Base-by-base conservation (phyloP, 2,888 invertebrate genomes). In the Periphyllus acericola region DNA sequence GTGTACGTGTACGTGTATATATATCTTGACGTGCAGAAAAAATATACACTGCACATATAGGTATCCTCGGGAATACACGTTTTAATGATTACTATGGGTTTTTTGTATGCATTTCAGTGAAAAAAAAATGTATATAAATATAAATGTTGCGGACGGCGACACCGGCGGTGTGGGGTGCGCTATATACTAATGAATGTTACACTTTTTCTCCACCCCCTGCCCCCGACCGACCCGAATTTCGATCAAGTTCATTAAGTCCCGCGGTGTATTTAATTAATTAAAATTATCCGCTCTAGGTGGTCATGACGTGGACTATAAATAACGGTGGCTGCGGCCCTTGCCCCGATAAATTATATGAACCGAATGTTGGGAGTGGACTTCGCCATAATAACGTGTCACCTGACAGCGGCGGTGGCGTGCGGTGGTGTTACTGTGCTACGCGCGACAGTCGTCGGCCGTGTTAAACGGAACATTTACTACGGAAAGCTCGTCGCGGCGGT, bases 271-370 rank as follows among this genome's bases (percentile, higher is more conserved):
- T 88, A 88, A 88, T 82, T 83, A 83, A 83, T 88, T 88, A 83
- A 76, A 83, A 83, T 88, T 55, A 88, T 76, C 75, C 78, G 34
- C 83, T 83, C 88, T 82, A 88, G 76, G 88, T 88, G 82, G 83
- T 68, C 88, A n/a, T 66, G 75, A 83, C 83, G 81, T 55, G 82
- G 34, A 36, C 87, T 21, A 83, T 88, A 88, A 88, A 88, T 83
- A 82, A 88, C 82, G 32, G 76, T 8, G 79, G 52, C 40, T 25
- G 83, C 21, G 46, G 72, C 60, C 68, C 71, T 78, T 40, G 21
- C 68, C 78, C 46, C 79, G 36, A 71, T 85, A 55, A 79, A 79
- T 83, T 83, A 78, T 78, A 78, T 66, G 52, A 40, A 66, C 76
- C 85, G 34, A 78, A 85, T 52, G 68, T 76, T 68, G 71, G 78